A percentile compares a stretch with the other conserved stretches of the same genome.
Evolutionary conservation across 1,140 invertebrate genomes (phyloP).

Genomic region (Muscidifurax raptorellus): DNA sequence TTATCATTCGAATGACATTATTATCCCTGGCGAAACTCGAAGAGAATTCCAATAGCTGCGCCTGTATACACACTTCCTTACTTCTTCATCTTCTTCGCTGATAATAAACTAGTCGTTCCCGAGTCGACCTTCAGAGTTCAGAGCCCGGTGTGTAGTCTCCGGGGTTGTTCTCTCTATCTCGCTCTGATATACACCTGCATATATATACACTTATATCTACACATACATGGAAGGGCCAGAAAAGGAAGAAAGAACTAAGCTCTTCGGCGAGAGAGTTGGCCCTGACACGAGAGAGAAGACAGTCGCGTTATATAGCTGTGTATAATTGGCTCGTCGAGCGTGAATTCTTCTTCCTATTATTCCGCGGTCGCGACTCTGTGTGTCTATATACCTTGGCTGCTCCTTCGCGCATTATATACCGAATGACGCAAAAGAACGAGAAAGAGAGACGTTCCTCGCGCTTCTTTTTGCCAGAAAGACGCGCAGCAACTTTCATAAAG

Average conservation of each 20-base stretch:
- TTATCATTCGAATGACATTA: slow-evolving; percentile 14
- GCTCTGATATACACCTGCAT: background rate
- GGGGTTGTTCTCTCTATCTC: too few relatives aligned
- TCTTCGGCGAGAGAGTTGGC: background rate
- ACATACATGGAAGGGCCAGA: background rate
- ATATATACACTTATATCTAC: background rate
- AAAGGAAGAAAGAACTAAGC: background rate
- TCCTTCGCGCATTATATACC: background rate
- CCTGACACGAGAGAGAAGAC: background rate
- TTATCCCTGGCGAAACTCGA: background rate
- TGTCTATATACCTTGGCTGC: background rate
- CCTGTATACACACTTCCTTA: background rate
- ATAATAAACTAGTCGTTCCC: background rate
- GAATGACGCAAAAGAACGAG: background rate
- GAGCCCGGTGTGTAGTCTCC: too few relatives aligned
- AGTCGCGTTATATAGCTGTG: background rate
- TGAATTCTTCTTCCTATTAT: slow-evolving; percentile 18
- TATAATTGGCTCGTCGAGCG: slow-evolving; percentile 21
- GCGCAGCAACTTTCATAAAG: slow-evolving; percentile 8
- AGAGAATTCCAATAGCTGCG: background rate
- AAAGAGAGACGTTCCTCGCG: background rate
- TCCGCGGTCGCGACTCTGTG: background rate
- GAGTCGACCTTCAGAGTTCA: too few relatives aligned
- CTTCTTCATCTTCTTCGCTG: background rate
- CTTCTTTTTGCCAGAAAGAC: background rate